Base-by-base conservation (phyloP, 2,888 invertebrate genomes). In the Cheilosia vulpina region DNA sequence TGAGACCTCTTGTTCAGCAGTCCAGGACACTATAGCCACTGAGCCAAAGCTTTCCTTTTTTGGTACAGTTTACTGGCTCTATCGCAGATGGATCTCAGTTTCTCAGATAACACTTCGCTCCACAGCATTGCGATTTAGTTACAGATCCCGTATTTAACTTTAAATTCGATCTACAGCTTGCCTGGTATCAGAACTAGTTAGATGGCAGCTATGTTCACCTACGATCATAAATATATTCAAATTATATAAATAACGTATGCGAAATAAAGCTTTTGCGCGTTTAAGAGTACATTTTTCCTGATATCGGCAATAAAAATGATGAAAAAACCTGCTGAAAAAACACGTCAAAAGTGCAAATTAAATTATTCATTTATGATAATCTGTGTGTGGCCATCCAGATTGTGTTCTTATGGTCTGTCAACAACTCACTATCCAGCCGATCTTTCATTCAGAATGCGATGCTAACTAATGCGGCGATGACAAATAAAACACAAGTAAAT, bases 351-450 rank as follows among this genome's bases (percentile, higher is more conserved):
- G 58, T 71, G 71, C 71, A 60, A 71, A 72, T 72, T 72, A 72
- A 72, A 62, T 72, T 71, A 58, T 71, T 71, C 47, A 58, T 58
- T 58, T 58, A 58, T 71, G 72, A 52, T 72, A 62, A 72, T 72
- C 62, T 53, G 41, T 31, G 52, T 31, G 19, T 15, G n/a, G 21
- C 27, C 43, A 43, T 27, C 52, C 62, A 62, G 72, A 53, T 52
- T 47, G 24, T 38, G 24, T 50, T 62, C 52, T 38, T 34, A 17
- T 72, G 19, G 27, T 4, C 24, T 58, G 34, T 57, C 55, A 21
- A 31, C 52, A n/a, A 17, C 45, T 11, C 41, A 66, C 11, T 31
- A 15, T 47, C 60, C 31, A 45, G 45, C 24, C 34, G 3, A 47
- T 58, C 47, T 43, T 75, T 50, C 38, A 43, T 57, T 57, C 58